A percentile compares a stretch with the other conserved stretches of the same genome.
phyloP scores from a whole-genome alignment of 2,888 invertebrate genomes.

The Drosophila picticornis region DNA sequence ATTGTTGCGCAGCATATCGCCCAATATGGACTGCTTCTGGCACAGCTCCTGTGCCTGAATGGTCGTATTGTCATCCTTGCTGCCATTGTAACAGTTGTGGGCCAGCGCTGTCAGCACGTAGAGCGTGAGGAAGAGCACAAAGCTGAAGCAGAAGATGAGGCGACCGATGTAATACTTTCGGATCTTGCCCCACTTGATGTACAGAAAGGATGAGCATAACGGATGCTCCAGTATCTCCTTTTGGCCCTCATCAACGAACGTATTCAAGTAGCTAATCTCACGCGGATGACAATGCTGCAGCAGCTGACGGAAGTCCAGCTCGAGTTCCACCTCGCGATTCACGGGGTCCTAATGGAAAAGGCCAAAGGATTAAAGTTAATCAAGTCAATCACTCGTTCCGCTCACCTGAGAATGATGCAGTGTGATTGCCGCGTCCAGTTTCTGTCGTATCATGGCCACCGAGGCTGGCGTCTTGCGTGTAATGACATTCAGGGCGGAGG shows the following conservation, averaged over 20 bases:
- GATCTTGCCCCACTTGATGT: slow-evolving; percentile 96
- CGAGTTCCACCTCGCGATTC: slow-evolving; percentile 92
- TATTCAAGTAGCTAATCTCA: slow-evolving; percentile 94
- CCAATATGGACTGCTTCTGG: slow-evolving; percentile 91
- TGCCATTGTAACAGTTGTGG: slow-evolving; percentile 93
- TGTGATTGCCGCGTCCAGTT: slow-evolving; percentile 92
- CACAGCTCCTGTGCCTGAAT: slow-evolving; percentile 91
- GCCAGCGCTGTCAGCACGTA: slow-evolving; percentile 93
- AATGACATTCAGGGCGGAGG: slow-evolving; percentile 93
- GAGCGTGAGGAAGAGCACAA: slow-evolving; percentile 92
- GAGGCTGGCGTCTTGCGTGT: slow-evolving; percentile 94
- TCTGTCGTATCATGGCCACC: slow-evolving; percentile 92
- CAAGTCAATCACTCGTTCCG: neutral
- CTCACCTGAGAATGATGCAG: slow-evolving; percentile 90
- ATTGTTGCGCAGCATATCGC: slow-evolving; percentile 90
- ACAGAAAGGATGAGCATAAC: slow-evolving; percentile 93
- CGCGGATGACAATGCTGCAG: slow-evolving; percentile 93
- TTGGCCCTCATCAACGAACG: slow-evolving; percentile 95
- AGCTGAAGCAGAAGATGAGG: slow-evolving; percentile 91
- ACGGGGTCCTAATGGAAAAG: slow-evolving; percentile 87
- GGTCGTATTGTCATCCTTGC: slow-evolving; percentile 90
- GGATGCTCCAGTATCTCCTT: slow-evolving; percentile 95
- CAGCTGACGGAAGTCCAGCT: slow-evolving; percentile 93
- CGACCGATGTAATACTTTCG: slow-evolving; percentile 94
- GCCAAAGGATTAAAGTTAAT: neutral